Conservation (phyloP, 2,888 invertebrate genomes). For the Cheilosia pagana region DNA sequence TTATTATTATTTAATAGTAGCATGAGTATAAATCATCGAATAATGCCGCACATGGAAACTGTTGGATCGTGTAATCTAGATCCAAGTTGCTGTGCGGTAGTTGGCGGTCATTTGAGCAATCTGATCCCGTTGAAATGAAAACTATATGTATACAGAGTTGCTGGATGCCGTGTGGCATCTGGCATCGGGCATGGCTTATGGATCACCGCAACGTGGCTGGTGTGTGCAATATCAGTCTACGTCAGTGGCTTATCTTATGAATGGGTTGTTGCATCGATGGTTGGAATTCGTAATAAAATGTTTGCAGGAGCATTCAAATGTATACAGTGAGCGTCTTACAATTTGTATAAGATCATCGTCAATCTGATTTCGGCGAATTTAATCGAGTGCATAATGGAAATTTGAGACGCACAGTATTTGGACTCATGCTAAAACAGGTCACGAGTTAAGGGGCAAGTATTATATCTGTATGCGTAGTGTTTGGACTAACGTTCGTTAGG, state of each 20-base stretch:
- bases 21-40: constrained; percentile 75
- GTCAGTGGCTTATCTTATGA: constrained; percentile 65
- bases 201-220: constrained; percentile 40
- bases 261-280: constrained; percentile 58
- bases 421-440: not conserved
- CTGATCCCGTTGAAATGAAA: constrained; percentile 69
- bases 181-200: constrained; percentile 35
- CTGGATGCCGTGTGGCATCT: not conserved
- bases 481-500: too few relatives aligned
- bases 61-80: constrained; percentile 70
- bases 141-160: constrained; percentile 24
- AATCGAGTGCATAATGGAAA: constrained; percentile 56
- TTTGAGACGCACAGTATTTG: constrained; percentile 21
- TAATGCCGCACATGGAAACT: constrained; percentile 71
- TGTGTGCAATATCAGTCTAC: constrained; percentile 60
- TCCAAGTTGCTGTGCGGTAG: constrained; percentile 60
- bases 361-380: constrained; percentile 66
- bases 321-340: constrained; percentile 69
- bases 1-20: constrained; percentile 75
- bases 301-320: constrained; percentile 37
- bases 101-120: constrained; percentile 73
- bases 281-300: constrained; percentile 59
- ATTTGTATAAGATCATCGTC: constrained; percentile 67
- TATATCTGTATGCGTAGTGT: too few relatives aligned
- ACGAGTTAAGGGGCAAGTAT: too few relatives aligned